phyloP scores from a whole-genome alignment of 2,113 vertebrate species.

The Copsychus sechellarum region DNA sequence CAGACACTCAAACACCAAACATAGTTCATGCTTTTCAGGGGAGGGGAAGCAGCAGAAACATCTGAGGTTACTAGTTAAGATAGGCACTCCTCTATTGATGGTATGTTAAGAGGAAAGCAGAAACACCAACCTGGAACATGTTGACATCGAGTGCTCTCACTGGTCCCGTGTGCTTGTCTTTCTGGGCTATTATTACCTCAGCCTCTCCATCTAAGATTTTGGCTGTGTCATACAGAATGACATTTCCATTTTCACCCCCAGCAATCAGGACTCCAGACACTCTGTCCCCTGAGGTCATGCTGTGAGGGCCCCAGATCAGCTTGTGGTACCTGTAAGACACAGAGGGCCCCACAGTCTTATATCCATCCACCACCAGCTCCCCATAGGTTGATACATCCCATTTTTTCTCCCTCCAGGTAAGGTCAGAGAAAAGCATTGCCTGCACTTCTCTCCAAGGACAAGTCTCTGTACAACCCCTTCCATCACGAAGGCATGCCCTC shows the following conservation, averaged over 20 bases:
- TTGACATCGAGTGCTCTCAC: slow-evolving; percentile 93
- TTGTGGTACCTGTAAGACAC: slow-evolving; percentile 89
- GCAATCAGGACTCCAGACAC: slow-evolving; percentile 89
- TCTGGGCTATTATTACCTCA: slow-evolving; percentile 89
- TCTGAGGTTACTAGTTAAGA: background rate
- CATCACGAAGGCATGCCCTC: background rate
- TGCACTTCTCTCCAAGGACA: background rate
- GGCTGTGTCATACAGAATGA: slow-evolving; percentile 91
- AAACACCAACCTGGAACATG: slow-evolving; percentile 86
- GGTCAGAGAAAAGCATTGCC: background rate
- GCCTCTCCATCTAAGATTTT: slow-evolving; percentile 87
- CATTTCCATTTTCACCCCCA: slow-evolving; percentile 92
- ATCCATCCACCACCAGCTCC: background rate
- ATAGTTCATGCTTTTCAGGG: background rate
- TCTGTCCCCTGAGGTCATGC: slow-evolving; percentile 68
- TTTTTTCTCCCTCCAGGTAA: background rate
- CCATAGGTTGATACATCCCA: accelerated
- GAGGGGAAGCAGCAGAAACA: background rate
- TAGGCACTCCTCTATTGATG: accelerated
- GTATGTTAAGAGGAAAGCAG: background rate
- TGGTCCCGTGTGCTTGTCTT: slow-evolving; percentile 89
- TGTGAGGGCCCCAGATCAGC: slow-evolving; percentile 90
- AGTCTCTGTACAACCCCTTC: background rate
- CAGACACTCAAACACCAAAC: background rate
- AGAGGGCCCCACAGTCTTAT: background rate